phyloP scores from a whole-genome alignment of 1,140 invertebrate genomes.

The Drosophila bifasciata region DNA sequence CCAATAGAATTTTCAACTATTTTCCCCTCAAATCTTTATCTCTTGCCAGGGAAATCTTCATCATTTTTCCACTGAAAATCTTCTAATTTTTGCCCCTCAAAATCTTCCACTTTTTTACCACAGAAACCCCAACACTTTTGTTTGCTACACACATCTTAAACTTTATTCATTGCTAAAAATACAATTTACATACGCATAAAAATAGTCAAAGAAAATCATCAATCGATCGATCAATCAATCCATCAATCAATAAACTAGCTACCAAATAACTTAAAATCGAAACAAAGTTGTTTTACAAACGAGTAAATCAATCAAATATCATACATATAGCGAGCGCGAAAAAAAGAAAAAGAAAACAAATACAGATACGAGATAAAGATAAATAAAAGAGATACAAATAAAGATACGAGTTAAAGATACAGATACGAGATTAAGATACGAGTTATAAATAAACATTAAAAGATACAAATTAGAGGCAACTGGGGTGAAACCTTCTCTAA shows the following conservation, averaged over 20 bases:
- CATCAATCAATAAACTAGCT: slow-evolving; percentile 25
- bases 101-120: background rate
- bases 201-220: slow-evolving; percentile 78
- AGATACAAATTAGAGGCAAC: slow-evolving; percentile 4
- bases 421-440: slow-evolving; percentile 14
- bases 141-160: slow-evolving; percentile 58
- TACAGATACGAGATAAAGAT: slow-evolving; percentile 23
- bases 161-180: slow-evolving; percentile 75
- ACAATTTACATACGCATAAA: slow-evolving; percentile 64
- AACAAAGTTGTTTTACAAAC: slow-evolving; percentile 29
- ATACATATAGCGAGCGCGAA: slow-evolving; percentile 59
- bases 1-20: no score
- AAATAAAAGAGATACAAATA: slow-evolving; percentile 10
- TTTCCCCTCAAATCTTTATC: background rate
- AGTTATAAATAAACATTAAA: slow-evolving; percentile 30
- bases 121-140: background rate
- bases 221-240: no score
- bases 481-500: slow-evolving; percentile 25
- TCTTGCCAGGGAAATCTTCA: no score
- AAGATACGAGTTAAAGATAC: no score
- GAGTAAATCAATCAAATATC: slow-evolving; percentile 5
- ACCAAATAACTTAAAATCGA: slow-evolving; percentile 69
- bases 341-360: slow-evolving; percentile 27
- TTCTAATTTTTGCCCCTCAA: no score
- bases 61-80: no score